Conservation (phyloP, 2,888 invertebrate species). For the Nasonovia ribisnigri region DNA sequence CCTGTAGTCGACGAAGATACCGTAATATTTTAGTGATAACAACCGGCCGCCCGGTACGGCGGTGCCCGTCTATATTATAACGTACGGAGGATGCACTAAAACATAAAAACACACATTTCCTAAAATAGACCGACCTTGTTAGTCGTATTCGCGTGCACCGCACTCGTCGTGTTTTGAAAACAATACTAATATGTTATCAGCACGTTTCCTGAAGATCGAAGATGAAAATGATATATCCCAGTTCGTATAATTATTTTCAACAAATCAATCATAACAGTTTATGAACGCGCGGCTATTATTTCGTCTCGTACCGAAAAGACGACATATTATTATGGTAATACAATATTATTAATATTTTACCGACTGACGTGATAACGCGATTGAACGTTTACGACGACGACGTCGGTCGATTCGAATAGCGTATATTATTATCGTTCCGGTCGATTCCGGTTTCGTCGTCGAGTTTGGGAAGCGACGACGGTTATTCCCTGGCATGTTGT, state of each 20-base stretch:
- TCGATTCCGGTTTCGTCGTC: conserved; percentile 23
- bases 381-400: not conserved
- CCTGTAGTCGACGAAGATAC: not conserved
- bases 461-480: conserved; percentile 34
- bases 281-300: not conserved
- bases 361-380: not conserved
- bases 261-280: not conserved
- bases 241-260: not conserved
- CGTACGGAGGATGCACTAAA: not conserved
- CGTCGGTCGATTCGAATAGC: not conserved
- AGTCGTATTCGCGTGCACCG: not conserved
- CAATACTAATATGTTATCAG: not conserved
- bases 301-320: not conserved
- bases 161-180: not conserved
- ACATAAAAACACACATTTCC: not conserved
- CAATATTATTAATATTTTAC: not conserved
- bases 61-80: not conserved
- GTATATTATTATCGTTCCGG: not conserved
- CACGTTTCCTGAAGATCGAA: not conserved
- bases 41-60: no score
- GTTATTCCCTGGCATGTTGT: conserved; percentile 42
- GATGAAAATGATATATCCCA: not conserved
- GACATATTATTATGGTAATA: not conserved
- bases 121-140: not conserved
- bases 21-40: not conserved